Evolutionary conservation across 2,797 vertebrate genomes (phyloP), one percentile per base, ranked within the genome.

Genomic region (Cygnus olor): DNA sequence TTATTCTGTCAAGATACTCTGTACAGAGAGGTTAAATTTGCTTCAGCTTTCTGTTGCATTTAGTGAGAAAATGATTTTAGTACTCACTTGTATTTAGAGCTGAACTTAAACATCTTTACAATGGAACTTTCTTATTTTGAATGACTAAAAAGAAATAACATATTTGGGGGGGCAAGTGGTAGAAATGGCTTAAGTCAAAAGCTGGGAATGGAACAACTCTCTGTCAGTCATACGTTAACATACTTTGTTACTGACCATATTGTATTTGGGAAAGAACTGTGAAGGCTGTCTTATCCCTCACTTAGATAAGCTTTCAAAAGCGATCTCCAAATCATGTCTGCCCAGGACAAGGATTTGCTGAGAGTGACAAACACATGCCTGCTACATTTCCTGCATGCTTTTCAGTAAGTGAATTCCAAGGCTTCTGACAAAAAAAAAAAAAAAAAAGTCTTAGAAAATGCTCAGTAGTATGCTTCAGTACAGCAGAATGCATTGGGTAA

Each of bases 231-330:
- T 63, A 18, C 24, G 89, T 60, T 83, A 70, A 81, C 89, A 40
- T 78, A 61, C 94, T 96, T 97, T 93, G 89, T 95, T 97, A 63
- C 92, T 81, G 86, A 70, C 93, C 54, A 24, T 93, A 93, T 86
- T 93, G 88, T 92, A 25, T 61, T 87, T 42, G 32, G 87, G 91
- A 68, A 93, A 95, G 95, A 88, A 54, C 34, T 95, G 85, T 96
- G 95, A 97, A 91, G 66, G 85, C 92, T 80, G 84, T 81, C 93
- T 96, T 97, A 96, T 96, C 93, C 94, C 86, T 97, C 78, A 25
- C 94, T 76, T 71, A 96, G 96, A 97, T 97, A 95, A 95, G 94
- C 95, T 97, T 96, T 97, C 95, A 96, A 94, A 97, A 92, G 95
- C 96, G 97, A 95, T 97, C 94, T 93, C 92, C 85, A 86, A 95